Base-by-base conservation (phyloP, 2,888 invertebrate genomes). In the Ceraclea dissimilis region DNA sequence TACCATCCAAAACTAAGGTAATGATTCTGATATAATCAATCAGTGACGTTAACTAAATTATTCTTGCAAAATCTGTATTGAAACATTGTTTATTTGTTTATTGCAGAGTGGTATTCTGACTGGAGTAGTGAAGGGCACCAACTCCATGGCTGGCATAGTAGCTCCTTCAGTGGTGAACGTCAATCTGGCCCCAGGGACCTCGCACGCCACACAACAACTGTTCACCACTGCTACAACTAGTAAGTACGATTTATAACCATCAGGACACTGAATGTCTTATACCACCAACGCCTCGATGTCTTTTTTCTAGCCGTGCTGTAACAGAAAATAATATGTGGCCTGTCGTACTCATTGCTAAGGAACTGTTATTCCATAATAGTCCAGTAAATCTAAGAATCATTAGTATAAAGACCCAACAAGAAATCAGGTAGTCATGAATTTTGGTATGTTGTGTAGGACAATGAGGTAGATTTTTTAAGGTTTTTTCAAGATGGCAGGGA, bases 1-100 rank as follows among this genome's bases (percentile, higher is more conserved):
- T 64, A 17, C 60, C 64, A 68, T 2, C 67, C 70, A 31, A 73
- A 70, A 62, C 70, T 71, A 54, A 71, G 70, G 58, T 54, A 49
- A 50, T 31, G 6, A 31, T 11, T 31, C 6, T 31, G 6, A 8
- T 8, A 53, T 18, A 26, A 22, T 17, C 11, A 6, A 31, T 8
- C 11, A 31, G 6, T 31, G 31, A 31, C 6, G 11, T 44, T 19
- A 44, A 6, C 16, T 48, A n/a, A 16, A n/a, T n/a, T n/a, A n/a
- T n/a, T n/a, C n/a, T 10, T 18, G 13, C 6, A 44, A 8, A 44
- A 44, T 44, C 44, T 44, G 44, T 44, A 8, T n/a, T 8, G n/a
- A 16, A 5, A 8, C 11, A 8, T 31, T 8, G 8, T 8, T 11
- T 8, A 31, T 31, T 31, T 31, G 6, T 6, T 39, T 13, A n/a